A percentile compares a stretch with the other conserved stretches of the same genome.
Conservation (phyloP, 2,113 vertebrate species). For the Nettapus auritus region DNA sequence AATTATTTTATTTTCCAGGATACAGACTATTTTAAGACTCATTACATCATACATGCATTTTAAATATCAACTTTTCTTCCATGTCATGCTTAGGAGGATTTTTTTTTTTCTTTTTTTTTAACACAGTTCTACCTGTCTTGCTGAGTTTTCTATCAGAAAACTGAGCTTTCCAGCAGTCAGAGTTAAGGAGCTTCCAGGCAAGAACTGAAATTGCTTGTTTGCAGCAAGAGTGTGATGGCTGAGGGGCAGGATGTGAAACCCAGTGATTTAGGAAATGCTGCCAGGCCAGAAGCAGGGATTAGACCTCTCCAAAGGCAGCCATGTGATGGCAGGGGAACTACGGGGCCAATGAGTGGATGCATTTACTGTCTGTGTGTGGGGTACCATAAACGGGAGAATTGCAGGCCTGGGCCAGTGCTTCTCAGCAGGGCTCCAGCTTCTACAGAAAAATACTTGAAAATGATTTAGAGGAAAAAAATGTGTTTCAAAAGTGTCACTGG, state of each 20-base stretch:
- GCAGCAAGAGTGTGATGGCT: neutral
- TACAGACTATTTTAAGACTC: constrained; percentile 62
- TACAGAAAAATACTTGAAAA: constrained; percentile 23
- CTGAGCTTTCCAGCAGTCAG: neutral
- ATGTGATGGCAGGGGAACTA: neutral
- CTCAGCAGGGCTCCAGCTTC: constrained; percentile 47
- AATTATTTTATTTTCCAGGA: constrained; percentile 46
- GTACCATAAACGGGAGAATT: constrained; percentile 47
- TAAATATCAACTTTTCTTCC: constrained; percentile 47
- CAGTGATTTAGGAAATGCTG: constrained; percentile 3
- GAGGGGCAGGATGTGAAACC: constrained; percentile 14
- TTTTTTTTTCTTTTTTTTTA: neutral
- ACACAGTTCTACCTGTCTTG: neutral
- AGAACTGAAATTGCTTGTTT: neutral
- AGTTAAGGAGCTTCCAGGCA: constrained; percentile 27
- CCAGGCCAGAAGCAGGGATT: constrained; percentile 24
- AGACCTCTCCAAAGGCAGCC: neutral
- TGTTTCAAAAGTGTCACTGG: neutral
- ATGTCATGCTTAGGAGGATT: constrained; percentile 7
- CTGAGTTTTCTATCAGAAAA: neutral
- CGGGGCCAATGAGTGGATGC: neutral
- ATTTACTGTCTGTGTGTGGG: constrained; percentile 4
- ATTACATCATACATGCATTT: constrained; percentile 55
- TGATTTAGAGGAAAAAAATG: neutral
- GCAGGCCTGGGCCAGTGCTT: neutral